These are phyloP conservation scores for Astreopora myriophthalma DNA, from an alignment of 64 coral and sea anemone species.

Conservation along the genomic window DNA sequence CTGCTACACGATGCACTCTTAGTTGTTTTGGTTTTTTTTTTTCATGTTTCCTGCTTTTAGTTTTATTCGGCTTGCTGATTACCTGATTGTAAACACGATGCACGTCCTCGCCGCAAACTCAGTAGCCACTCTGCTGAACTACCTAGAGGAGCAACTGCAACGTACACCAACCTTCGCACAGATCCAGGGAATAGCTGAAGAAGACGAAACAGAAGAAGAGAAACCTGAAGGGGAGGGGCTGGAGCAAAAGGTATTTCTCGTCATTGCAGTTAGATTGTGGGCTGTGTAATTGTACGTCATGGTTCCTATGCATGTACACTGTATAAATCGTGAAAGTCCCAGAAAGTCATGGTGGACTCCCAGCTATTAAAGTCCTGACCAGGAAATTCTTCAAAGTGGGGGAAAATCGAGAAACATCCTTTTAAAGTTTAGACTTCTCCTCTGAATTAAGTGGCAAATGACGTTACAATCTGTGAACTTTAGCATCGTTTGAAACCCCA, in stretches of 20 bases:
- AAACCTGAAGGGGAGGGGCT: constrained; percentile 31
- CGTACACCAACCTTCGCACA: constrained; percentile 76
- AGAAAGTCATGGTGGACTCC: no score
- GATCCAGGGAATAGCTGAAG: constrained; percentile 68
- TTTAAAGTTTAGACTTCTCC: no score
- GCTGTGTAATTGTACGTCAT: neutral
- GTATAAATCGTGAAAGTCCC: no score
- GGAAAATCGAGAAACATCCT: no score
- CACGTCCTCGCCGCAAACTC: constrained; percentile 97
- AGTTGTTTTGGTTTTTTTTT: neutral
- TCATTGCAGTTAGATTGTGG: neutral
- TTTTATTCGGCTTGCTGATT: constrained; percentile 99
- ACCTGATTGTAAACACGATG: constrained; percentile 99
- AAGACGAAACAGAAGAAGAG: constrained; percentile 31
- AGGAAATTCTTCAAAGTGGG: no score
- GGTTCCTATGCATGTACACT: no score
- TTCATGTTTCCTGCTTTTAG: constrained; percentile 23
- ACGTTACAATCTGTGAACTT: no score
- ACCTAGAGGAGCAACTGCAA: constrained; percentile 95
- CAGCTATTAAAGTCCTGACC: no score
- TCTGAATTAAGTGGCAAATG: no score
- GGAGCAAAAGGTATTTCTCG: constrained; percentile 26
- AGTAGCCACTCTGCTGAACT: constrained; percentile 94
- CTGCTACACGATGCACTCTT: no score
- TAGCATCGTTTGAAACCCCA: no score